These are phyloP conservation scores for Emberiza fucata DNA, from an alignment of 2,113 vertebrate genomes.

Conservation along the genomic window DNA sequence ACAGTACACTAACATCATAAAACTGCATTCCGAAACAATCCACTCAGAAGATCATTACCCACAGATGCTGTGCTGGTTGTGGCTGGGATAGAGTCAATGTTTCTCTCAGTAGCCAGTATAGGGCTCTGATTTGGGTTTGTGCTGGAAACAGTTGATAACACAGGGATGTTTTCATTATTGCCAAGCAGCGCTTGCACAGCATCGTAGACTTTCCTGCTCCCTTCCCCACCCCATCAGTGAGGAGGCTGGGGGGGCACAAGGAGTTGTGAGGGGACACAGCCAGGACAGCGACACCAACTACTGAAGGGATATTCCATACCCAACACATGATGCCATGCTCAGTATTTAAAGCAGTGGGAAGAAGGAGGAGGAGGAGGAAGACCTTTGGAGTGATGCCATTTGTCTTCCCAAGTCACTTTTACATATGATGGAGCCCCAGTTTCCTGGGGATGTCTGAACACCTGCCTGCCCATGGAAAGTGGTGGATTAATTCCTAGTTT, in stretches of 20 bases:
- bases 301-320: not conserved
- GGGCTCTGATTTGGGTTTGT: not conserved
- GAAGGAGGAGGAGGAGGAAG: not conserved
- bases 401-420: not conserved
- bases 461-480: not conserved
- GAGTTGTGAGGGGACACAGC: not conserved
- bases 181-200: not conserved
- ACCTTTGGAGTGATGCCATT: not conserved
- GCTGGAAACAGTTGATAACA: not conserved
- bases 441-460: not conserved
- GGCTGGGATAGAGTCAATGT: not conserved
- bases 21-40: not conserved
- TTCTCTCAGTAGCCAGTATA: not conserved
- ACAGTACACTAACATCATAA: not conserved
- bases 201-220: not conserved
- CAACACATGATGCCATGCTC: not conserved
- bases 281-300: not conserved
- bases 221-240: not conserved
- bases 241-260: not conserved
- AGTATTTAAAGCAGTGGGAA: not conserved
- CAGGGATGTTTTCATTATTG: not conserved
- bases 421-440: rapidly evolving
- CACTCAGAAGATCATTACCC: not conserved
- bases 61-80: not conserved
- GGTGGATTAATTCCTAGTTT: not conserved